Conservation (phyloP, 1,140 invertebrate genomes). For the Drosophila simulans region DNA sequence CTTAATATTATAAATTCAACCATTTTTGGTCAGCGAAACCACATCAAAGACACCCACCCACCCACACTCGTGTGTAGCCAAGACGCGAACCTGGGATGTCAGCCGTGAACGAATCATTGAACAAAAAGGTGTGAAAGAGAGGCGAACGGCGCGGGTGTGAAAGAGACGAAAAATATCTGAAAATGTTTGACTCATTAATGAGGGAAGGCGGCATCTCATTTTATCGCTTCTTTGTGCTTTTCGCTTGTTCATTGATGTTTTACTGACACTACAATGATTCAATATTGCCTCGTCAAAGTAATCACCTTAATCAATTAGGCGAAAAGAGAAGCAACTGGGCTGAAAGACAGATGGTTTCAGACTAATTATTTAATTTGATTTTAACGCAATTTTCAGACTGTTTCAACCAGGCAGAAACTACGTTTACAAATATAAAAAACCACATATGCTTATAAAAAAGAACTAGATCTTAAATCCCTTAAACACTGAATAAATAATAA, state of each 20-base stretch:
- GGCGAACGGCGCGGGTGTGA: background rate
- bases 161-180: slow-evolving; percentile 5
- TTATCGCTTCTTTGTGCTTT: slow-evolving; percentile 28
- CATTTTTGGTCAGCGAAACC: slow-evolving; percentile 25
- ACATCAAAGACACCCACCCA: slow-evolving; percentile 57
- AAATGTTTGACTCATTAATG: slow-evolving; percentile 37
- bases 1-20: slow-evolving; percentile 24
- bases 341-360: slow-evolving; percentile 14
- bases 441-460: no score
- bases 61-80: slow-evolving; percentile 1
- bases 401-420: background rate
- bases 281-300: slow-evolving; percentile 51
- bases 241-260: slow-evolving; percentile 27
- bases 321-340: slow-evolving; percentile 2
- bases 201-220: slow-evolving; percentile 35
- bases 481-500: no score
- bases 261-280: slow-evolving; percentile 31
- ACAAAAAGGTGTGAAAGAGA: slow-evolving; percentile 9
- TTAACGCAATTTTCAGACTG: slow-evolving; percentile 55
- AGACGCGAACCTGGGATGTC: slow-evolving; percentile 40
- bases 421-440: background rate
- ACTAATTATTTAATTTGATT: slow-evolving; percentile 76
- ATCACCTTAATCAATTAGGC: slow-evolving; percentile 75
- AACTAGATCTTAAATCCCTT: no score
- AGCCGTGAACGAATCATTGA: slow-evolving; percentile 59